These are phyloP conservation scores for Dicyrtoma fusca DNA, from an alignment of 2,888 invertebrate species.

Conservation along the genomic window DNA sequence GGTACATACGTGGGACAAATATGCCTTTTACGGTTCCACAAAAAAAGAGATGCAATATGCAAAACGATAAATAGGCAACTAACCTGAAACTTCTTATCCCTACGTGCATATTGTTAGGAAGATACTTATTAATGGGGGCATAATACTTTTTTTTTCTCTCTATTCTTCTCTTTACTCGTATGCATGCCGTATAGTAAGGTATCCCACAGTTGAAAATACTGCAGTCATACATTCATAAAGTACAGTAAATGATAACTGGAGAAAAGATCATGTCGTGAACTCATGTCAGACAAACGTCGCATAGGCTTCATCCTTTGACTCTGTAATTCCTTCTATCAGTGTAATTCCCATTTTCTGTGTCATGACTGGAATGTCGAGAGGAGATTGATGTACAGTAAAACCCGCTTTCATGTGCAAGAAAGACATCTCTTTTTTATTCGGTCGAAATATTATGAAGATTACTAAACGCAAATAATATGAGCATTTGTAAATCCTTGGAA, in stretches of 20 bases:
- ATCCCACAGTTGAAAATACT: no score
- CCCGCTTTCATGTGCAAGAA: no score
- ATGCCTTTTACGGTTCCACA: no score
- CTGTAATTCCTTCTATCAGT: not conserved
- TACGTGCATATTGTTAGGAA: not conserved
- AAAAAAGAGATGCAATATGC: not conserved
- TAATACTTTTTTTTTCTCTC: slow-evolving; percentile 1
- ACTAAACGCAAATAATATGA: no score
- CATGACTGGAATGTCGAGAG: slow-evolving; percentile 39
- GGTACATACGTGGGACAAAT: not conserved
- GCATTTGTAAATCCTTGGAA: no score
- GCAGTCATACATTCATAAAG: not conserved
- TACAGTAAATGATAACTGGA: slow-evolving; percentile 3
- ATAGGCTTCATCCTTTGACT: slow-evolving; percentile 13
- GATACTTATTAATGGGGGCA: not conserved
- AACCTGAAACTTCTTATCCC: slow-evolving; percentile 1
- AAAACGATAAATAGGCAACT: not conserved
- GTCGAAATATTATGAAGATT: no score
- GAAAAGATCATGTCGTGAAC: slow-evolving; percentile 15
- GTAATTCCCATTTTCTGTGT: no score
- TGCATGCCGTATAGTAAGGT: no score
- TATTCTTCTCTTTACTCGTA: not conserved
- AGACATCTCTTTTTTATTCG: no score
- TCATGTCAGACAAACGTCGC: slow-evolving; percentile 14
- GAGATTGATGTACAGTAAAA: not conserved